Evolutionary conservation across 1,140 invertebrate species (phyloP).

Genomic region (Pseudomyrmex cubaensis): DNA sequence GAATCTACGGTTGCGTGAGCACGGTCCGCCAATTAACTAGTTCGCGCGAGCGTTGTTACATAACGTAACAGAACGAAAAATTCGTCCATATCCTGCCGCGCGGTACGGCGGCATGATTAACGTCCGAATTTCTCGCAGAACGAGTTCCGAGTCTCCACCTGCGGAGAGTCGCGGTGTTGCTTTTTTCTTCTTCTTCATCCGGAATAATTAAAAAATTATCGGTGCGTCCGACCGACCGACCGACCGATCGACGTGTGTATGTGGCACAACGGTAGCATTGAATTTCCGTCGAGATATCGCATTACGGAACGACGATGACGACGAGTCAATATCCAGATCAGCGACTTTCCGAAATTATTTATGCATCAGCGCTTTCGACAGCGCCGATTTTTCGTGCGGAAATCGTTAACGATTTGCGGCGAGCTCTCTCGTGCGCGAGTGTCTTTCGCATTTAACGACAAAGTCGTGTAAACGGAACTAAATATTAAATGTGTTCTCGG

Average conservation of each 20-base stretch:
- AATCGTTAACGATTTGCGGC: too few species aligned
- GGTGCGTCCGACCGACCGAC: not conserved
- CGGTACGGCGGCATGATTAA: not conserved
- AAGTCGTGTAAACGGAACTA: not conserved
- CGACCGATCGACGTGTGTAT: not conserved
- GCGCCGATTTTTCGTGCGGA: slow-evolving; percentile 1
- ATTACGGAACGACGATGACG: slow-evolving; percentile 1
- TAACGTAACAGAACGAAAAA: slow-evolving; percentile 40
- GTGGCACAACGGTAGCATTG: not conserved
- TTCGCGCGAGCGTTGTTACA: slow-evolving; percentile 22
- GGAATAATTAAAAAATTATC: not conserved
- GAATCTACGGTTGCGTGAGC: slow-evolving; percentile 48
- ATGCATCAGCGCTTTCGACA: slow-evolving; percentile 25
- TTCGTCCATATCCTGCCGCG: slow-evolving; percentile 15
- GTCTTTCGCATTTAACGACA: too few species aligned
- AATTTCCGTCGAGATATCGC: slow-evolving; percentile 11
- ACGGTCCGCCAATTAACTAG: slow-evolving; percentile 20
- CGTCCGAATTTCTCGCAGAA: slow-evolving; percentile 2
- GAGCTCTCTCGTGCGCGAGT: not conserved
- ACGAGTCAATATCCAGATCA: slow-evolving; percentile 7
- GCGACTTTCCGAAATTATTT: slow-evolving; percentile 38
- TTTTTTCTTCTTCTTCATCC: not conserved
- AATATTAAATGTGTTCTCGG: too few species aligned
- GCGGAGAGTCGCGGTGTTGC: not conserved
- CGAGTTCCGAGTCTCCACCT: not conserved